phyloP scores from a whole-genome alignment of 2,113 vertebrate genomes.

The Myotis yumanensis region DNA sequence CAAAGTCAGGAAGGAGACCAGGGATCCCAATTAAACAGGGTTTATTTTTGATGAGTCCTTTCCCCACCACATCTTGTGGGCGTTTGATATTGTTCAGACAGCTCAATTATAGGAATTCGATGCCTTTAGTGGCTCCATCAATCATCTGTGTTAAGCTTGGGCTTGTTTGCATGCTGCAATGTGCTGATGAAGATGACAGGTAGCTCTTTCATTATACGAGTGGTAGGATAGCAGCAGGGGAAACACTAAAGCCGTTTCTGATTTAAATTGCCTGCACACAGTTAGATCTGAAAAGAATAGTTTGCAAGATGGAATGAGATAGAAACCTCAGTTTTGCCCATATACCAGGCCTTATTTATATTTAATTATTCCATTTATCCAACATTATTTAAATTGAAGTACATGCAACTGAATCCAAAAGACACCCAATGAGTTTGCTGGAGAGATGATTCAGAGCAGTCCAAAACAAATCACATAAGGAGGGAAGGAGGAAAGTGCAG shows the following conservation, averaged over 20 bases:
- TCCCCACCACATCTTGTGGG: conserved; percentile 28
- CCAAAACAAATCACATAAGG: not conserved
- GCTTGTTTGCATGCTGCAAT: conserved; percentile 26
- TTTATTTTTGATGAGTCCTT: conserved; percentile 55
- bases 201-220: not conserved
- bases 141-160: conserved; percentile 54
- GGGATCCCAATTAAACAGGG: conserved; percentile 53
- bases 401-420: not conserved
- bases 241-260: conserved; percentile 17
- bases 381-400: not conserved
- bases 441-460: not conserved
- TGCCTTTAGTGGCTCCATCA: conserved; percentile 63
- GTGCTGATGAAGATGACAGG: conserved; percentile 40
- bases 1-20: not conserved
- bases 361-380: conserved; percentile 9
- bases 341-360: not conserved
- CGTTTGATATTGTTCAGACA: conserved; percentile 67
- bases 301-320: not conserved
- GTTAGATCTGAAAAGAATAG: conserved; percentile 40
- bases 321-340: not conserved
- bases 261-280: conserved; percentile 29
- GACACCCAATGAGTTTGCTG: not conserved
- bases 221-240: not conserved
- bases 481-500: not conserved
- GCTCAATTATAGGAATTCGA: conserved; percentile 69